Percentiles rank a stretch among this genome's conserved stretches.
Conservation (phyloP, 2,888 invertebrate genomes). For the Chrysolina americana region DNA sequence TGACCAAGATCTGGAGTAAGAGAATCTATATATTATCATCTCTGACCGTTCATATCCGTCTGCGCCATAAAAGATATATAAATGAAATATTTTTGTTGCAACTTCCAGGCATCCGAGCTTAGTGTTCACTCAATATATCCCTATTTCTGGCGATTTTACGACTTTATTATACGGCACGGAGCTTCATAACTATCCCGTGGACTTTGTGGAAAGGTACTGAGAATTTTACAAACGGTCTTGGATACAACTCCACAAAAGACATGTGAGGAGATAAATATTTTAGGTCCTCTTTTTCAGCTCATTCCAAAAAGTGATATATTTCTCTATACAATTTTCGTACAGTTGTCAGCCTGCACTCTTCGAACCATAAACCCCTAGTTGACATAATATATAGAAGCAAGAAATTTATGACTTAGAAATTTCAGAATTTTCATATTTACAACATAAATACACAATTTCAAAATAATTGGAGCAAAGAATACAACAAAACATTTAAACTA, state of each 20-base stretch:
- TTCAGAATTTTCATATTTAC: no score
- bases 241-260: slow-evolving; percentile 3
- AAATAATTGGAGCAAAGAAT: no score
- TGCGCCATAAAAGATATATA: slow-evolving; percentile 67
- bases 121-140: slow-evolving; percentile 70
- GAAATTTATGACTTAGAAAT: no score
- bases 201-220: slow-evolving; percentile 65
- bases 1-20: slow-evolving; percentile 56
- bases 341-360: neutral
- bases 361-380: no score
- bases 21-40: slow-evolving; percentile 65
- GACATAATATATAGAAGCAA: no score
- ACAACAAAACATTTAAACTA: no score
- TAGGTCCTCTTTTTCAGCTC: neutral
- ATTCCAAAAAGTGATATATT: neutral
- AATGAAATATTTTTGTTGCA: slow-evolving; percentile 69
- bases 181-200: slow-evolving; percentile 68
- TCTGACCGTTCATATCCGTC: slow-evolving; percentile 63
- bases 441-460: no score
- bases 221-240: slow-evolving; percentile 61
- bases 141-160: slow-evolving; percentile 71
- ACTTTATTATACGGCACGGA: slow-evolving; percentile 70
- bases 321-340: neutral
- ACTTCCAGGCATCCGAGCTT: slow-evolving; percentile 63
- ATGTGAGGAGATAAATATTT: slow-evolving; percentile 4